phyloP scores from a whole-genome alignment of 2,113 vertebrate species.

The Poecile atricapillus region DNA sequence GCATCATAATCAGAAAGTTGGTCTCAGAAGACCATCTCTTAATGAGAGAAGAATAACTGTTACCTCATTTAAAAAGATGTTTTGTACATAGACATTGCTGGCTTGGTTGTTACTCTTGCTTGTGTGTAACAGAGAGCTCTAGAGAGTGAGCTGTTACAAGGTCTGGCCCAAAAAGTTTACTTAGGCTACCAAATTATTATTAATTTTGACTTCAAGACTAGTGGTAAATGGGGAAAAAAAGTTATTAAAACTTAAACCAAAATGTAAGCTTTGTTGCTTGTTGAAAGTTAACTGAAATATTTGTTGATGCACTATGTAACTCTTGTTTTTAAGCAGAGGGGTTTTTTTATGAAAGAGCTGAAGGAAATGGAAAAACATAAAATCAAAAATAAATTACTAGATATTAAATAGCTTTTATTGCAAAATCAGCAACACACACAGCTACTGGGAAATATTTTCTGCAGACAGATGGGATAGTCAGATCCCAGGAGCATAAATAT shows the following conservation, averaged over 20 bases:
- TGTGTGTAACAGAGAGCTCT: background rate
- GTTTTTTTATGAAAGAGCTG: slow-evolving; percentile 47
- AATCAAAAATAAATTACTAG: slow-evolving; percentile 67
- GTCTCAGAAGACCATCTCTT: background rate
- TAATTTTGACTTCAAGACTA: background rate
- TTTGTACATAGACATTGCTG: background rate
- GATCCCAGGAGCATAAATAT: slow-evolving; percentile 67
- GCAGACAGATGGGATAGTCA: slow-evolving; percentile 73
- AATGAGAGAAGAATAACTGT: background rate
- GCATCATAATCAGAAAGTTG: background rate
- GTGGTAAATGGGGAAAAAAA: background rate
- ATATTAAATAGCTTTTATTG: slow-evolving; percentile 69
- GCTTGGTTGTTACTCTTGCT: background rate
- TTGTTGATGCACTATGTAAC: background rate
- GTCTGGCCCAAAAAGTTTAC: background rate
- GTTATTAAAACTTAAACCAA: background rate
- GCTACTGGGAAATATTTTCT: slow-evolving; percentile 71
- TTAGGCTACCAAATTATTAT: background rate
- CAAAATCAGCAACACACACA: slow-evolving; percentile 61
- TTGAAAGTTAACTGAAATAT: slow-evolving; percentile 14
- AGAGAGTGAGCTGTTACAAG: background rate
- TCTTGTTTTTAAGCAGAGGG: slow-evolving; percentile 7
- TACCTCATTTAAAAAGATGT: background rate
- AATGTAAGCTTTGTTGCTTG: fast-evolving
- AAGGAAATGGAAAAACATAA: slow-evolving; percentile 45